Evolutionary conservation across 2,113 vertebrate genomes (phyloP), one percentile per base, ranked within the genome.

Genomic region (Zosterops pallidus): DNA sequence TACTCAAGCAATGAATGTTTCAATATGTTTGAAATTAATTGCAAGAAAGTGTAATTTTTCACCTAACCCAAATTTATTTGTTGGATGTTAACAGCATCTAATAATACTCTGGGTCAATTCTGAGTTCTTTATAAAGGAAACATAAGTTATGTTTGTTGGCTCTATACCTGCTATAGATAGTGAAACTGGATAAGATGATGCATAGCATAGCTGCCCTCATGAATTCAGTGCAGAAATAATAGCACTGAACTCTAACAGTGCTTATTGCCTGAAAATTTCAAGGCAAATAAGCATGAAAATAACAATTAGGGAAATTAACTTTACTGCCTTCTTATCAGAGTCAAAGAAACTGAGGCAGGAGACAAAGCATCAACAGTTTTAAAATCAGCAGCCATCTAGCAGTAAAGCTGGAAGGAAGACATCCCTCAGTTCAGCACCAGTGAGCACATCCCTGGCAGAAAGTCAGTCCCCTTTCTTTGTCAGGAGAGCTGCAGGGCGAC

Each of bases 341-440:
- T 46, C 39, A 52, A 83, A 65, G 86, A 97, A 95, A 96, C 89
- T 81, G 86, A 92, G 89, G 60, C 47, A 90, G 14, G 19, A 94
- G 35, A 63, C 21, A 76, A 83, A 80, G 11, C 7, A 55, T 42
- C 8, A 33, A 49, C 47, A 23, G 31, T 47, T 67, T 59, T 29
- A 70, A 86, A 89, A 75, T 60, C 24, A 86, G 47, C 42, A 80
- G 47, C 56, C 1, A 1, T 47, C 44, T 25, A 62, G 33, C 25
- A 72, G 50, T 21, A 60, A 33, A 76, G 41, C 53, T 72, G 46
- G 42, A 68, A 88, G 42, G 49, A 52, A 64, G 55, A 44, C 24
- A 47, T 31, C 59, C 20, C 7, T 57, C 41, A 67, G 64, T 55
- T 78, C 47, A 44, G 69, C 72, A 57, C 0, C 7, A 71, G 24